A percentile compares a stretch with the other conserved stretches of the same genome.
These are phyloP conservation scores for Barypeithes pellucidus DNA, from an alignment of 2,888 invertebrate genomes.

Conservation along the genomic window DNA sequence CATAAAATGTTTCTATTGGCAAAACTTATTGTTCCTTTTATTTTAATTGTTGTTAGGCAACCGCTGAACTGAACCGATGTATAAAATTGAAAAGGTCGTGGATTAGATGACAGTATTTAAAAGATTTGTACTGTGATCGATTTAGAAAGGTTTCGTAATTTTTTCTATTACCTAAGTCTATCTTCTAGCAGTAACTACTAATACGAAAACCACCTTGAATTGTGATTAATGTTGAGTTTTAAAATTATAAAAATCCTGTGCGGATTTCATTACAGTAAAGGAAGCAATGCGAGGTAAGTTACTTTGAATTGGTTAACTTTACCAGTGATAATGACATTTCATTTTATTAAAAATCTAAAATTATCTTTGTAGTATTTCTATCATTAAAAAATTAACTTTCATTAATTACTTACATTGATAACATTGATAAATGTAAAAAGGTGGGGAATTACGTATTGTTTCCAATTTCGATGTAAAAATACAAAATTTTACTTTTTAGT, in stretches of 20 bases:
- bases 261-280: neutral
- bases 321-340: no score
- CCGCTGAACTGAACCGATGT: constrained; percentile 24
- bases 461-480: no score
- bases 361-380: no score
- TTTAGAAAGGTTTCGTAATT: constrained; percentile 30
- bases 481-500: no score
- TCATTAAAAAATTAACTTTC: no score
- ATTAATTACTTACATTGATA: no score
- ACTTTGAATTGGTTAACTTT: no score
- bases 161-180: constrained; percentile 11
- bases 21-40: constrained; percentile 24
- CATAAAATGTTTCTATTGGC: constrained; percentile 9
- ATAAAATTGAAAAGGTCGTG: constrained; percentile 31
- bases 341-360: no score
- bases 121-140: constrained; percentile 20
- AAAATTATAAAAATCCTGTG: neutral
- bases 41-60: constrained; percentile 22
- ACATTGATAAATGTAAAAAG: no score
- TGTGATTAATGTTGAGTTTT: neutral
- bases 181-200: constrained; percentile 1
- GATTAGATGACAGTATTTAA: constrained; percentile 27
- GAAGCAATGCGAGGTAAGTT: no score
- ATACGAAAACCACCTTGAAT: constrained; percentile 28
- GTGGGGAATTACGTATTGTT: no score